Base-by-base conservation (phyloP, 2,888 invertebrate genomes). In the Tribolium freemani region DNA sequence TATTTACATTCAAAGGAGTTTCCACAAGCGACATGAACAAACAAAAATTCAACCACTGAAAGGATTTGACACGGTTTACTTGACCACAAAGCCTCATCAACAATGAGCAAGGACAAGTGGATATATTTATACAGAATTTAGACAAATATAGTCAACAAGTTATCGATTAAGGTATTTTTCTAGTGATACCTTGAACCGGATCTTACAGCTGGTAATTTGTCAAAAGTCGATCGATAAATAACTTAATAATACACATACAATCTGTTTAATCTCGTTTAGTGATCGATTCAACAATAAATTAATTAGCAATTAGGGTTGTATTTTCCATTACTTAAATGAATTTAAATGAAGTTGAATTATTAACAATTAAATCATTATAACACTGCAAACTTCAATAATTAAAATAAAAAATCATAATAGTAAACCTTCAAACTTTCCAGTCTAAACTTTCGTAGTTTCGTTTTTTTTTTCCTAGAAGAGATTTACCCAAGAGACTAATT, bases 1-100 rank as follows among this genome's bases (percentile, higher is more conserved):
- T 69, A 54, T 70, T 70, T 56, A 70, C 26, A 64, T 70, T 51
- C 31, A 45, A 54, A 45, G 46, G 69, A 48, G 30, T 60, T 69
- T 58, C 31, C 30, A 21, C 63, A 44, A 38, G 13, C 44, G 54
- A 63, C 56, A 69, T 69, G 46, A 61, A 69, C 31, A 50, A 48
- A 51, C 69, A 60, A 58, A 60, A 60, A 53, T 56, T n/a, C 21
- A 3, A 46, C 31, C 48, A 66, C 26, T n/a, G 38, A 38, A 38
- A 60, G 16, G 51, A 60, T 57, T 60, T 38, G 38, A 30, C 5
- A 63, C 30, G 50, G 31, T n/a, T 50, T 58, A 45, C 20, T 48
- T n/a, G 51, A 51, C 51, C 51, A 51, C 20, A 13, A 38, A 38
- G 38, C 6, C 6, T 38, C 6, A 38, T n/a, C 38, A 38, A 38